Percentiles rank a stretch among this genome's conserved stretches.
Conservation (phyloP, 2,113 vertebrate species). For the Rhea pennata region DNA sequence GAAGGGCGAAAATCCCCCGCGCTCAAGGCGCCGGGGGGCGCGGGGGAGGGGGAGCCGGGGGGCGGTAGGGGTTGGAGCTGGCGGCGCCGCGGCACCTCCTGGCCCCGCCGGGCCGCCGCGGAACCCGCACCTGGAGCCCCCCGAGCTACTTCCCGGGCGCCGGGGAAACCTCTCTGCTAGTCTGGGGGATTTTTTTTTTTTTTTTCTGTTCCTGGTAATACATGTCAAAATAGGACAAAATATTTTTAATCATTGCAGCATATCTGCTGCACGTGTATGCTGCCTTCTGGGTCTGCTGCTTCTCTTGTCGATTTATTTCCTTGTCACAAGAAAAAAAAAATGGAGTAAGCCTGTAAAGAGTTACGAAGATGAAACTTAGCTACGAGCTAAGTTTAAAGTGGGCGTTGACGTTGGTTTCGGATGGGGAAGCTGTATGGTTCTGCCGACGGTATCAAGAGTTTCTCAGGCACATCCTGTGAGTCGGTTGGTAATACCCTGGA, state of each 20-base stretch:
- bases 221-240: neutral
- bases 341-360: no score
- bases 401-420: neutral
- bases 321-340: neutral
- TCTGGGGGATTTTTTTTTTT: no score
- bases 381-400: neutral
- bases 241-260: neutral
- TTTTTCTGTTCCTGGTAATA: neutral
- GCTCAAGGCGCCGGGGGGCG: fast-evolving
- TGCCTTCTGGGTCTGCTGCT: neutral
- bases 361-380: neutral
- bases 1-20: neutral
- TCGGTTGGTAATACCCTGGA: neutral
- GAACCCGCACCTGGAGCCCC: no score
- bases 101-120: no score
- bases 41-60: neutral
- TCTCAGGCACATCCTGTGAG: neutral
- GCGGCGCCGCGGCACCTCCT: no score
- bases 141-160: no score
- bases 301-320: no score
- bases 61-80: neutral
- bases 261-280: neutral
- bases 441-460: neutral
- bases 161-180: no score
- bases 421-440: neutral